Base-by-base conservation (phyloP, 1,140 invertebrate genomes). In the Anastatus disparis region DNA sequence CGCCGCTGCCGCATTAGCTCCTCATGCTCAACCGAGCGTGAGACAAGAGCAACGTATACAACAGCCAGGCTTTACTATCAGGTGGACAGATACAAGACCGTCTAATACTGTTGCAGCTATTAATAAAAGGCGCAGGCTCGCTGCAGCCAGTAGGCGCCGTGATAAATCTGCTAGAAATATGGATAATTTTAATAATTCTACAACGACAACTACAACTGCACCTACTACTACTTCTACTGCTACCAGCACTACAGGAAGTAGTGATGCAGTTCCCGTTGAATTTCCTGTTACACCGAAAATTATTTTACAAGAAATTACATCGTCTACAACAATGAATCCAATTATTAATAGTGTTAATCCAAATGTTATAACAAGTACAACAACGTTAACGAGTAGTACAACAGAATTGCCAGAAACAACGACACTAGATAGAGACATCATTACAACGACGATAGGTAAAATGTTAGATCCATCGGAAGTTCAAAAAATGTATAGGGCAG, bases 391-490 rank as follows among this genome's bases (percentile, higher is more conserved):
- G 13, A 52, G 31, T 15, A 35, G n/a, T 6, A 53, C 15, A 0
- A 62, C 62, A 26, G 40, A 59, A 48, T 59, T 53, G 10, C 65
- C 26, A 8, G 69, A 59, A 31, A 27, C 62, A 20, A 58, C 58
- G 9, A 64, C 40, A n/a, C n/a, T 35, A n/a, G 22, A 17, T 55
- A 9, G 58, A 55, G n/a, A n/a, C n/a, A n/a, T n/a, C 35, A 40
- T 52, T 27, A 55, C 46, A 20, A 56, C 50, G 9, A 53, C 48
- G 31, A 73, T 22, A 59, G 74, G 55, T 62, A 40, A 46, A 6
- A 59, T 65, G 29, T 63, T 81, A 6, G 81, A 83, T 52, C 82
- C 83, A 0, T 84, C 83, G 12, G 84, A 85, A 44, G 82, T 84
- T 2, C 82, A 84, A 35, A 83, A 84, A 64, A 82, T 79, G 71